Conservation (phyloP, 1,140 invertebrate genomes). For the Sminthurinus signatus region DNA sequence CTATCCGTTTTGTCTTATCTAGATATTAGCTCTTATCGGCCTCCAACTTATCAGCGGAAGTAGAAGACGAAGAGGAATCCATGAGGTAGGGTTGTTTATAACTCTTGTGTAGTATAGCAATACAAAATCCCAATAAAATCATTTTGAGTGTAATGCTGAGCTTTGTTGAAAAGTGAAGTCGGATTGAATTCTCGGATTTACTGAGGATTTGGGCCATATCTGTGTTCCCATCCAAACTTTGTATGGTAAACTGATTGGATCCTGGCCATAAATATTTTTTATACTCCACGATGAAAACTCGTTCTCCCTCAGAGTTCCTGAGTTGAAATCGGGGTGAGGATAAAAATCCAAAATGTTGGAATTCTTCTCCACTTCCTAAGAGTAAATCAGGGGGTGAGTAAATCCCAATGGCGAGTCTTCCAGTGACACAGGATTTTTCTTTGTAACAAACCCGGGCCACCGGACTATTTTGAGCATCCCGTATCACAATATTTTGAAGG, state of each 20-base stretch:
- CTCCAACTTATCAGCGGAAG: no score
- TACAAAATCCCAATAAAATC: no score
- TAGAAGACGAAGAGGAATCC: no score
- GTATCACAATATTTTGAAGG: conserved; percentile 26
- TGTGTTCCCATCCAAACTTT: background rate
- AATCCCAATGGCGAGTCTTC: conserved; percentile 18
- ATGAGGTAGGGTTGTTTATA: no score
- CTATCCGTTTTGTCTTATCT: no score
- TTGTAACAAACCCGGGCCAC: conserved; percentile 30
- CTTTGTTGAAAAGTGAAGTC: no score
- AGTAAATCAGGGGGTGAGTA: conserved; percentile 21
- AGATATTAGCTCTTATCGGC: no score
- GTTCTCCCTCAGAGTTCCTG: conserved; percentile 23
- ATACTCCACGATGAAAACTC: conserved; percentile 18
- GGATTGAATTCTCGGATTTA: no score
- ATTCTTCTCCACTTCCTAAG: conserved; percentile 25
- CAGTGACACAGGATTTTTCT: conserved; percentile 21
- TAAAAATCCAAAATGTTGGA: conserved; percentile 7
- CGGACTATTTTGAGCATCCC: conserved; percentile 1
- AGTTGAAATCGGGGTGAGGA: conserved; percentile 15
- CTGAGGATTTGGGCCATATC: conserved; percentile 18
- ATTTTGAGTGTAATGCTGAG: no score
- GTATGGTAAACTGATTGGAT: background rate
- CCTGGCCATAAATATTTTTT: background rate
- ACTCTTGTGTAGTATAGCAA: no score